Conservation (phyloP, 1,140 invertebrate species). For the Nixonia krombeini region DNA sequence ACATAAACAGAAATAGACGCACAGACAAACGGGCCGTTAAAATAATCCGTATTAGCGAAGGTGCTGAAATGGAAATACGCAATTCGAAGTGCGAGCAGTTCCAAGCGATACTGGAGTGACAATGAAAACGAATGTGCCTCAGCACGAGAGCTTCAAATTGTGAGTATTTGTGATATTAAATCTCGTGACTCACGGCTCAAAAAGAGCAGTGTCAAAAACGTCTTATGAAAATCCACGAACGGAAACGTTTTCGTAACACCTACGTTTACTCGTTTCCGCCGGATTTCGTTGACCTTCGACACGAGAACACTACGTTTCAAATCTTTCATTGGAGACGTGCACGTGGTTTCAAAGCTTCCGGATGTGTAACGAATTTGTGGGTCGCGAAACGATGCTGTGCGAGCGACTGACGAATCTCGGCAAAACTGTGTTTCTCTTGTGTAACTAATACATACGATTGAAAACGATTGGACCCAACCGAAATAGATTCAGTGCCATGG, state of each 20-base stretch:
- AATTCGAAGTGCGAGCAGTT: conserved; percentile 11
- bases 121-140: conserved; percentile 45
- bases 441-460: too few relatives aligned
- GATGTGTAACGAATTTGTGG: too few relatives aligned
- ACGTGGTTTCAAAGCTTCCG: too few relatives aligned
- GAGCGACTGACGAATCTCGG: too few relatives aligned
- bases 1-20: neutral
- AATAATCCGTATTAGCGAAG: neutral
- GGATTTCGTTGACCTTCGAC: conserved; percentile 1
- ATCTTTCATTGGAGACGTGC: too few relatives aligned
- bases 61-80: neutral
- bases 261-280: too few relatives aligned
- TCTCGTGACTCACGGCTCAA: conserved; percentile 43
- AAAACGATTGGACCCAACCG: too few relatives aligned
- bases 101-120: conserved; percentile 20
- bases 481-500: too few relatives aligned
- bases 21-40: neutral
- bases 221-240: too few relatives aligned
- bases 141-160: conserved; percentile 47
- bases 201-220: neutral
- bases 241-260: too few relatives aligned
- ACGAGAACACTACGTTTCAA: neutral
- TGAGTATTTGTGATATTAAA: conserved; percentile 55
- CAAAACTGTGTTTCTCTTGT: too few relatives aligned
- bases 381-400: too few relatives aligned